phyloP scores from a whole-genome alignment of 53 echinoderm and acorn worm genomes.

The Zoroaster sp. region DNA sequence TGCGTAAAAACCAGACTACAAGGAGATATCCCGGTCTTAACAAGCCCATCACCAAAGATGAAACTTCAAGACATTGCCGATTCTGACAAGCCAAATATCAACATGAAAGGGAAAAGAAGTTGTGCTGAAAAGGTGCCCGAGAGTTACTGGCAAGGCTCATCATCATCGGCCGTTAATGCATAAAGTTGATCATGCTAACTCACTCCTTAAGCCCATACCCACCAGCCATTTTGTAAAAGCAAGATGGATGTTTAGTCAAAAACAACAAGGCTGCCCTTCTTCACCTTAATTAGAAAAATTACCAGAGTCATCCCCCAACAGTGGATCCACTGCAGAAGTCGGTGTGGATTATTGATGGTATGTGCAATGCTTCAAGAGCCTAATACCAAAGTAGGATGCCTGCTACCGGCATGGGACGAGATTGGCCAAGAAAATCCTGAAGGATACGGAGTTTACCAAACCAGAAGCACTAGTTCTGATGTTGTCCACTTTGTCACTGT shows the following conservation, averaged over 20 bases:
- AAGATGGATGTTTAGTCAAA: constrained; percentile 20
- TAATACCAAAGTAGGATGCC: neutral
- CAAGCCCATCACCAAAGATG: too few species aligned
- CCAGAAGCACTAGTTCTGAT: neutral
- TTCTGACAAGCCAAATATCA: too few species aligned
- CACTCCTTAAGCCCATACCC: constrained; percentile 14
- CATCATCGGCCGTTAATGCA: neutral
- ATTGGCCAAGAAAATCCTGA: constrained; percentile 2
- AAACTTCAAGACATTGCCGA: too few species aligned
- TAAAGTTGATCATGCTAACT: constrained; percentile 14
- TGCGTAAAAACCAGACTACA: neutral
- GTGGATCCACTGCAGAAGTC: neutral
- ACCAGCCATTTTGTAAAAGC: neutral
- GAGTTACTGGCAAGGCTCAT: too few species aligned
- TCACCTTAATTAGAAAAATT: neutral
- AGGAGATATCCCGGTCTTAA: neutral
- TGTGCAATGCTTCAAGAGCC: constrained; percentile 51
- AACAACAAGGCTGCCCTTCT: neutral
- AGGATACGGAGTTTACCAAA: neutral
- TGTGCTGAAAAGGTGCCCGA: too few species aligned
- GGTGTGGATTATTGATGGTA: constrained; percentile 50
- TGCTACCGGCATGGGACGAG: constrained; percentile 7
- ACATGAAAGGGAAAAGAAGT: too few species aligned
- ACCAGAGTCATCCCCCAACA: too few species aligned
- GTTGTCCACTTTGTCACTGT: constrained; percentile 35